Conservation (phyloP, 2,888 invertebrate genomes). For the Rhamphomyia laevipes region DNA sequence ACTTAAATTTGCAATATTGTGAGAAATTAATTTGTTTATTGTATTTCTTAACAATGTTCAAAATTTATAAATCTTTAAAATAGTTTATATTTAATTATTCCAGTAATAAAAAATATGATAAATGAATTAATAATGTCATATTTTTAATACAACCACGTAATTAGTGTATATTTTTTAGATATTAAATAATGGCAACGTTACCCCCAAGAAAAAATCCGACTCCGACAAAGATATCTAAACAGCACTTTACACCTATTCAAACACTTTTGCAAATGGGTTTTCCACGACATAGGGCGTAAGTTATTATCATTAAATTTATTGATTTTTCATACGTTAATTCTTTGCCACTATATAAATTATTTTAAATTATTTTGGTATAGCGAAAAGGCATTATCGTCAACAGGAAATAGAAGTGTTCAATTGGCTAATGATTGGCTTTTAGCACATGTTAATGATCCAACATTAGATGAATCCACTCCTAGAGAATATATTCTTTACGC, state of each 20-base stretch:
- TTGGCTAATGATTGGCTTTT: slow-evolving; percentile 83
- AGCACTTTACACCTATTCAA: slow-evolving; percentile 64
- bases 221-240: slow-evolving; percentile 58
- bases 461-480: slow-evolving; percentile 61
- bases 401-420: slow-evolving; percentile 77
- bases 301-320: slow-evolving; percentile 19
- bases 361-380: slow-evolving; percentile 39
- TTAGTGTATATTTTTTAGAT: no score
- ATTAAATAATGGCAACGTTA: slow-evolving; percentile 60
- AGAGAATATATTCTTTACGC: slow-evolving; percentile 81
- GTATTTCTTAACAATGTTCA: no score
- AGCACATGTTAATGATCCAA: slow-evolving; percentile 77
- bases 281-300: slow-evolving; percentile 79
- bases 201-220: slow-evolving; percentile 67
- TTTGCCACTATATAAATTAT: no score
- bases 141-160: no score
- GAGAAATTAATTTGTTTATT: no score
- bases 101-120: no score
- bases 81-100: no score
- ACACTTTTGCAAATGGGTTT: slow-evolving; percentile 82
- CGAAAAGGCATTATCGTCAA: slow-evolving; percentile 80
- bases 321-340: slow-evolving; percentile 2
- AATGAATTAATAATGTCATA: no score
- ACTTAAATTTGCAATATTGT: no score
- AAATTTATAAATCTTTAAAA: no score